Conservation (phyloP, 2,797 vertebrate species). For the Clarias platycephalus region DNA sequence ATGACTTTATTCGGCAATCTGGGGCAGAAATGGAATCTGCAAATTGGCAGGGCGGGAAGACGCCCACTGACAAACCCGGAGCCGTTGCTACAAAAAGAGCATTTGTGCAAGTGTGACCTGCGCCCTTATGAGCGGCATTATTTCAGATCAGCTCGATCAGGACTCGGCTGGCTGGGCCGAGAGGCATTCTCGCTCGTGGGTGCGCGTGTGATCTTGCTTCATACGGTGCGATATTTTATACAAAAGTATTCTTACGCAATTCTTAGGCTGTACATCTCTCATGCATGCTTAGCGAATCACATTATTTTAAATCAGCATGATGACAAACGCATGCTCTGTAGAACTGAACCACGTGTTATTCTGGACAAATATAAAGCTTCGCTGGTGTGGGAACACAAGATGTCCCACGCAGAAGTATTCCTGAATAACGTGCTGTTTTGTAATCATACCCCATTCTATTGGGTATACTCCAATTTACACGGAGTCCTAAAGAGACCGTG, state of each 20-base stretch:
- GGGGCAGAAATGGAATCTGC: slow-evolving; percentile 75
- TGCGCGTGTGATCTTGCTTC: neutral
- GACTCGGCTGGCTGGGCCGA: neutral
- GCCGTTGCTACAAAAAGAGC: neutral
- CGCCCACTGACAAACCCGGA: slow-evolving; percentile 66
- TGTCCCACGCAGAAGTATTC: neutral
- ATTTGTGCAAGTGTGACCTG: slow-evolving; percentile 1
- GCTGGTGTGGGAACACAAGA: neutral
- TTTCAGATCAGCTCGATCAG: neutral
- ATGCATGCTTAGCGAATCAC: neutral
- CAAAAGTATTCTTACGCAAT: neutral
- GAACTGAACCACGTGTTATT: neutral
- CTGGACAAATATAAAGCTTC: neutral
- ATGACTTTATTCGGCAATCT: slow-evolving; percentile 81
- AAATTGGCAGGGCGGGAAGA: slow-evolving; percentile 67
- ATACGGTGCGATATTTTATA: neutral
- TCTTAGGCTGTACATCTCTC: too few species aligned
- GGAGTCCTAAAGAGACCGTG: slow-evolving; percentile 9
- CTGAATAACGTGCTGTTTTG: neutral
- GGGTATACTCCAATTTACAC: too few species aligned
- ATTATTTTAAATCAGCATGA: neutral
- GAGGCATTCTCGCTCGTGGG: neutral
- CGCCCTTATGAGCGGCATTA: neutral
- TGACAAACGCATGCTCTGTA: neutral
- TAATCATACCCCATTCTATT: neutral